phyloP scores from a whole-genome alignment of 2,888 invertebrate species.

The Petrophora chlorosata region DNA sequence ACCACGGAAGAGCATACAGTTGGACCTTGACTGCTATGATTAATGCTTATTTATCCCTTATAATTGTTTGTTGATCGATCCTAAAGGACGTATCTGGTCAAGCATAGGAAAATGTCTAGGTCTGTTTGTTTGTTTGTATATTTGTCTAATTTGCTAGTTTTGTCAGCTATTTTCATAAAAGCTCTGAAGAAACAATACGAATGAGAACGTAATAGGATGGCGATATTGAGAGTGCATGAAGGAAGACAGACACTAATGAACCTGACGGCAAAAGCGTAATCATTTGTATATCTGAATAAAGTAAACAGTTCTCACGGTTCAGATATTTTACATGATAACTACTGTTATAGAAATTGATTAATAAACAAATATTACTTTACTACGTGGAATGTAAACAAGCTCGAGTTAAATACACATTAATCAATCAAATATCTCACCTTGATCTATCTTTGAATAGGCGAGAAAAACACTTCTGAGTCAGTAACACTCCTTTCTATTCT shows the following conservation, averaged over 20 bases:
- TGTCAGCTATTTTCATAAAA: too few relatives aligned
- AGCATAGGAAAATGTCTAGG: neutral
- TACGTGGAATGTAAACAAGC: conserved; percentile 7
- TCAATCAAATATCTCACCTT: conserved; percentile 20
- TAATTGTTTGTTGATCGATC: conserved; percentile 39
- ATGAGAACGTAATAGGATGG: too few relatives aligned
- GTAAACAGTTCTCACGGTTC: too few relatives aligned
- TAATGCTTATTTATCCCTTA: conserved; percentile 43
- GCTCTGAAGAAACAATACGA: too few relatives aligned
- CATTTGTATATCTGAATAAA: too few relatives aligned
- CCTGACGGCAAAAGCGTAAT: too few relatives aligned
- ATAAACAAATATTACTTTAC: conserved; percentile 4
- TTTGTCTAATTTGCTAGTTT: neutral
- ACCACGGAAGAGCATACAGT: conserved; percentile 54
- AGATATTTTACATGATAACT: too few relatives aligned
- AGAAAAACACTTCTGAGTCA: conserved; percentile 9
- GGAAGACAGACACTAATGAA: too few relatives aligned
- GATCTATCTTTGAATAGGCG: conserved; percentile 10
- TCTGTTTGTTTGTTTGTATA: neutral
- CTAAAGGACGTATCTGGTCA: conserved; percentile 13
- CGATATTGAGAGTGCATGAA: too few relatives aligned
- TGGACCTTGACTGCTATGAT: conserved; percentile 54
- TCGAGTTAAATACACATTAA: conserved; percentile 5
- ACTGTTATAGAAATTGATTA: neutral
- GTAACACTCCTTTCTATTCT: neutral